These are phyloP conservation scores for Teleogryllus oceanicus DNA, from an alignment of 2,888 invertebrate species.

Conservation along the genomic window DNA sequence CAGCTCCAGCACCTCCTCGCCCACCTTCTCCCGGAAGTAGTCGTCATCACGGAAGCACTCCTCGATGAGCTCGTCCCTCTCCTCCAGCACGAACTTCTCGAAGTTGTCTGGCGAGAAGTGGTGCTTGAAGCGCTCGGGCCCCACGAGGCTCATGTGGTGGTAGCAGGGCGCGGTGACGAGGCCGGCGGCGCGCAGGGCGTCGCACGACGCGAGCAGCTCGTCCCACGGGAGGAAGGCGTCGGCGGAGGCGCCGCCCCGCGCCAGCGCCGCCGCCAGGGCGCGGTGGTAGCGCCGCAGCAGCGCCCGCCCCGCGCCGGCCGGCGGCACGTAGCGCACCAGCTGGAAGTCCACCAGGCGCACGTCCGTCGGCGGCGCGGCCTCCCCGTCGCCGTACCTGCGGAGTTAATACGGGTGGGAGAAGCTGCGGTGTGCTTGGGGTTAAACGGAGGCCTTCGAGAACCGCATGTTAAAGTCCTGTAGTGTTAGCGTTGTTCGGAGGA, in stretches of 20 bases:
- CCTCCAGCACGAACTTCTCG: background rate
- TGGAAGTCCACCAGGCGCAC: constrained; percentile 26
- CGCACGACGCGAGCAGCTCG: background rate
- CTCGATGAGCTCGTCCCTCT: background rate
- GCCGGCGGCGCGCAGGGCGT: background rate
- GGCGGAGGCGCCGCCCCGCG: background rate
- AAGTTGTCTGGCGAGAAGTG: background rate
- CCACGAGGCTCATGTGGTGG: background rate
- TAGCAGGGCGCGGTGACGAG: background rate
- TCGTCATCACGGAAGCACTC: background rate
- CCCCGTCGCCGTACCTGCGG: constrained; percentile 3
- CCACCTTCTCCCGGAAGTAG: background rate
- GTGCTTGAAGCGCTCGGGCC: background rate
- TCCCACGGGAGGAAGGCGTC: constrained; percentile 18
- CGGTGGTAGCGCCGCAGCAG: constrained; percentile 5
- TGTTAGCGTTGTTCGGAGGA: no score
- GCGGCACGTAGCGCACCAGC: constrained; percentile 20
- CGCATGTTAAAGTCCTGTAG: no score
- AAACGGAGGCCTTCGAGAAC: no score
- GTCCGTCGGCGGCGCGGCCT: background rate
- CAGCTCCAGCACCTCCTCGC: background rate
- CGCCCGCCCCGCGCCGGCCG: background rate
- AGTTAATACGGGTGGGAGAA: no score
- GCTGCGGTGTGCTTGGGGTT: no score
- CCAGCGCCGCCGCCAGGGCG: background rate